Conservation (phyloP, 2,797 vertebrate genomes). For the Anabas testudineus region DNA sequence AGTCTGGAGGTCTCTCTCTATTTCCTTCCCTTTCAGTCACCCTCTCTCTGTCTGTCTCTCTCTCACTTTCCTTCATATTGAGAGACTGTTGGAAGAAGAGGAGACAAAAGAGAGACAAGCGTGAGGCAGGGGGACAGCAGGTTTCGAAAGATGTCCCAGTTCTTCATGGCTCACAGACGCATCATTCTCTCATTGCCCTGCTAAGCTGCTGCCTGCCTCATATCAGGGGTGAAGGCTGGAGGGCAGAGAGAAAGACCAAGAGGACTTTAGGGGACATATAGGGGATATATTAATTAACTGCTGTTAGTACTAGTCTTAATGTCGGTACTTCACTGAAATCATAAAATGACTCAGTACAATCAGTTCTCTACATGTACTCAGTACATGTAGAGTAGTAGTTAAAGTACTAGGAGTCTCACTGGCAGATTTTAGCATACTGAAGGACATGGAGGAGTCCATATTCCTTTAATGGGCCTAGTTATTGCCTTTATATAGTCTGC, state of each 20-base stretch:
- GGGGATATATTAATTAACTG: too few relatives aligned
- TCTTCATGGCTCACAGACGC: slow-evolving; percentile 53
- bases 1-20: slow-evolving; percentile 77
- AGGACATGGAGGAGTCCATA: slow-evolving; percentile 27
- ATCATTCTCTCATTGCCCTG: slow-evolving; percentile 46
- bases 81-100: slow-evolving; percentile 58
- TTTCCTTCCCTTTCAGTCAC: slow-evolving; percentile 40
- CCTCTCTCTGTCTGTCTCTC: slow-evolving; percentile 33
- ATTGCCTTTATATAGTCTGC: slow-evolving; percentile 27
- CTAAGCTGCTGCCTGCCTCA: slow-evolving; percentile 45
- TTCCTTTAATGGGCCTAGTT: slow-evolving; percentile 42
- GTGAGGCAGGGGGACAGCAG: slow-evolving; percentile 49
- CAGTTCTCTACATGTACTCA: slow-evolving; percentile 51
- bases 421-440: slow-evolving; percentile 20
- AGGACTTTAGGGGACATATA: too few relatives aligned
- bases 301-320: slow-evolving; percentile 40
- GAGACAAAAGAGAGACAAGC: slow-evolving; percentile 12
- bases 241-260: slow-evolving; percentile 50
- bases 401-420: slow-evolving; percentile 41
- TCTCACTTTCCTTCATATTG: slow-evolving; percentile 51
- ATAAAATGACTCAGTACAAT: slow-evolving; percentile 52
- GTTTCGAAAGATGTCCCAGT: slow-evolving; percentile 66
- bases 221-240: slow-evolving; percentile 56
- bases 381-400: too few relatives aligned
- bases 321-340: slow-evolving; percentile 47